A percentile compares a stretch with the other conserved stretches of the same genome.
These are phyloP conservation scores for Caenorhabditis becei DNA, from an alignment of 2,888 invertebrate species.

Conservation along the genomic window DNA sequence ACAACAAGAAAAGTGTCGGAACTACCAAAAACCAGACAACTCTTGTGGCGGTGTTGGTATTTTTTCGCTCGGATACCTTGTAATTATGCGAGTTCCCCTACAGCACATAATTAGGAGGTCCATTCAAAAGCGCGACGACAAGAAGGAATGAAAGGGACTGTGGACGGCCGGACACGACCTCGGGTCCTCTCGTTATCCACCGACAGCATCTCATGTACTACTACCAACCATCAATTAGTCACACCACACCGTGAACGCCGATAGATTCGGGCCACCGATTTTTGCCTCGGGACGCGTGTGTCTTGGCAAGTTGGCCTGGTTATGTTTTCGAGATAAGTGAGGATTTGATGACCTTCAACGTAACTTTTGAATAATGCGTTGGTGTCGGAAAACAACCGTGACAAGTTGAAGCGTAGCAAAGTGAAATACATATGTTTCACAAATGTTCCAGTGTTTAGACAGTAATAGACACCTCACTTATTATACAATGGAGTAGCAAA, in stretches of 20 bases:
- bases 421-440: background rate
- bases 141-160: constrained; percentile 27
- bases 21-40: background rate
- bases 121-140: constrained; percentile 26
- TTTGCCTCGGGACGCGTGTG: constrained; percentile 24
- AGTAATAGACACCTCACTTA: constrained; percentile 43
- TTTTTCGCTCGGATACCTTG: constrained; percentile 26
- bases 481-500: constrained; percentile 32
- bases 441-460: constrained; percentile 34
- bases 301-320: constrained; percentile 47
- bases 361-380: constrained; percentile 1
- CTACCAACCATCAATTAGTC: constrained; percentile 65
- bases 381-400: constrained; percentile 1
- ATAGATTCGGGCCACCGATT: constrained; percentile 58
- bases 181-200: constrained; percentile 55
- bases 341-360: constrained; percentile 50
- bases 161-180: constrained; percentile 57
- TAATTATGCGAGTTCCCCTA: constrained; percentile 34
- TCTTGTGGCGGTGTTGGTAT: background rate
- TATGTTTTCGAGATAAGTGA: constrained; percentile 57
- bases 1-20: constrained; percentile 21
- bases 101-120: constrained; percentile 48
- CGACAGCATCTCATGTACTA: constrained; percentile 64
- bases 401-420: background rate
- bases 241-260: constrained; percentile 64